phyloP scores from a whole-genome alignment of 2,888 invertebrate species.

The Synergus umbraculus region DNA sequence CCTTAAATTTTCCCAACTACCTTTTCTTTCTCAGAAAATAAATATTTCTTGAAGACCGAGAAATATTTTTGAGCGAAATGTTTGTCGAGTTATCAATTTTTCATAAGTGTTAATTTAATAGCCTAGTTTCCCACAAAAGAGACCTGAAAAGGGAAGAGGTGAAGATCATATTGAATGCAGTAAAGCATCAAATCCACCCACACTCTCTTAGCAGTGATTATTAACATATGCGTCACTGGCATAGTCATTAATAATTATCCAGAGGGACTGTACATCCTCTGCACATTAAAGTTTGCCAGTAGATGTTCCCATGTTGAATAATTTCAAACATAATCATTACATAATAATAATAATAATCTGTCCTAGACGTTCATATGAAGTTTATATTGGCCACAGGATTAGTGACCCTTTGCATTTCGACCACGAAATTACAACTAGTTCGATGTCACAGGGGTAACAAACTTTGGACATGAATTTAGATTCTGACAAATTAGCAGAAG shows the following conservation, averaged over 20 bases:
- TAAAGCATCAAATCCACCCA: not conserved
- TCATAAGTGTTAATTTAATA: not conserved
- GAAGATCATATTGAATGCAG: not conserved
- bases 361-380: not conserved
- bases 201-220: not conserved
- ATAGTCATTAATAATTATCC: not conserved
- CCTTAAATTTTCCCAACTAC: too few relatives aligned
- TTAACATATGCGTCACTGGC: constrained; percentile 1
- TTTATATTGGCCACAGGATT: not conserved
- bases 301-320: not conserved
- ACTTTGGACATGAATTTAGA: not conserved
- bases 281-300: not conserved
- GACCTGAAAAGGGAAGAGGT: not conserved
- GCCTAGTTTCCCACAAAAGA: not conserved
- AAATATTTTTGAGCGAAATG: not conserved
- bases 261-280: not conserved
- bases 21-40: too few relatives aligned
- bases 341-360: not conserved
- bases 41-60: too few relatives aligned
- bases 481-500: not conserved
- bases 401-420: constrained; percentile 3
- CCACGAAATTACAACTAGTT: not conserved
- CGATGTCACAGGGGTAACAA: not conserved
- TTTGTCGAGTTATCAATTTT: not conserved
- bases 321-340: not conserved